Evolutionary conservation across 53 echinoderm and acorn worm genomes (phyloP), one percentile per base, ranked within the genome.

Genomic region (Holothuria leucospilota): DNA sequence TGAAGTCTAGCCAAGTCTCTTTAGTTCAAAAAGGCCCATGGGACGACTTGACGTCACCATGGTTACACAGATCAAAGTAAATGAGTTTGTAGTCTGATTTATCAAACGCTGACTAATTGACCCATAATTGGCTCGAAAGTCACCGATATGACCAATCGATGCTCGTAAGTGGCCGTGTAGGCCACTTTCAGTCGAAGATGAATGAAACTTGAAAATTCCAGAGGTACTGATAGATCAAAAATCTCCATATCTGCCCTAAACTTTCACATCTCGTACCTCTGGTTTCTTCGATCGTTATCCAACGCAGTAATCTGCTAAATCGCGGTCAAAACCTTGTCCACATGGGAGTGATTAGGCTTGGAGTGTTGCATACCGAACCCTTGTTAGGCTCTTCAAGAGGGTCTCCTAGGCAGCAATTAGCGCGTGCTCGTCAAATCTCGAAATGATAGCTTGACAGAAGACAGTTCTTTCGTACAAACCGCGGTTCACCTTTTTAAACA

Each of bases 341-440:
- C 75, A 75, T 75, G 75, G 75, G 75, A 27, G 75, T 52, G 75
- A 75, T 75, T 75, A 75, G 75, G 75, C 75, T 75, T 75, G 26
- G 10, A 75, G 39, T 8, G 49, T 49, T 75, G 75, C 75, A 75
- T 75, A 75, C 75, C 51, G 23, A 75, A n/a, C 52, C 12, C 75
- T 75, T 75, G 75, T 75, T 75, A 75, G 75, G 75, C 75, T 75
- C 27, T 49, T 27, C 51, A 14, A 26, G 52, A 75, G 52, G 75
- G 27, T 75, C 75, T 75, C 75, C 75, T 75, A 75, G 75, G 75
- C 75, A 75, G 75, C 75, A 75, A 75, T 75, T 75, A 75, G 52
- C 51, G 52, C 9, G 49, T 14, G 75, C 52, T 75, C 75, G 75
- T 75, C 75, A 75, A 27, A 29, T 70, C 41, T 75, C 52, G 53